These are phyloP conservation scores for Leucoraja erinaceus DNA, from an alignment of 2,113 vertebrate species.

Conservation along the genomic window DNA sequence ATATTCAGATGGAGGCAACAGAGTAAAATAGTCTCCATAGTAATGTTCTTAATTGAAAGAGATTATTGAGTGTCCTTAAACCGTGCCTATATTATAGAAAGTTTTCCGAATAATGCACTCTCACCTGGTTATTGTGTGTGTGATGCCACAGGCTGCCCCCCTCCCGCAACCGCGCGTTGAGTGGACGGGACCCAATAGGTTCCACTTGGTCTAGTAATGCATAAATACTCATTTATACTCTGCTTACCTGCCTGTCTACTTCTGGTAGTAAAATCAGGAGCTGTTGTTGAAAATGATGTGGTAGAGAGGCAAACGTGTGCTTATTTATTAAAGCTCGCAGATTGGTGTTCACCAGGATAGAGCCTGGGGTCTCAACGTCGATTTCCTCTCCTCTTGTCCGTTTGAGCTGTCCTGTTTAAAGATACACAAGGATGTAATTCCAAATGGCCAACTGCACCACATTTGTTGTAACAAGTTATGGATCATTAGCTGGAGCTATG, in stretches of 20 bases:
- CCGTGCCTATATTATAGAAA: background rate
- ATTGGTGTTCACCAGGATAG: conserved; percentile 80
- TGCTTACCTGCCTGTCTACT: conserved; percentile 77
- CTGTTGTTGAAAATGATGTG: conserved; percentile 77
- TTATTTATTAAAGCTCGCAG: conserved; percentile 82
- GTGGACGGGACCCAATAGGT: no score
- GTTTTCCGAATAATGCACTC: background rate
- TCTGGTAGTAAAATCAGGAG: conserved; percentile 77
- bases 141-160: no score
- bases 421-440: background rate
- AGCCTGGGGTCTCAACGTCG: conserved; percentile 80
- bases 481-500: background rate
- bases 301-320: conserved; percentile 78
- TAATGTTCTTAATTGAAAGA: background rate
- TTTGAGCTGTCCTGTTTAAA: conserved; percentile 68
- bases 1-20: background rate
- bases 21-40: background rate
- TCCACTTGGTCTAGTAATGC: no score
- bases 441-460: background rate
- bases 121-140: background rate
- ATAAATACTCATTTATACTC: conserved; percentile 35
- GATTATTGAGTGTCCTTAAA: background rate
- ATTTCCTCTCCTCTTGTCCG: conserved; percentile 81
- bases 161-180: no score
- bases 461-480: background rate